Evolutionary conservation across 2,888 invertebrate genomes (phyloP), one percentile per base, ranked within the genome.

Genomic region (Lomographa bimaculata): DNA sequence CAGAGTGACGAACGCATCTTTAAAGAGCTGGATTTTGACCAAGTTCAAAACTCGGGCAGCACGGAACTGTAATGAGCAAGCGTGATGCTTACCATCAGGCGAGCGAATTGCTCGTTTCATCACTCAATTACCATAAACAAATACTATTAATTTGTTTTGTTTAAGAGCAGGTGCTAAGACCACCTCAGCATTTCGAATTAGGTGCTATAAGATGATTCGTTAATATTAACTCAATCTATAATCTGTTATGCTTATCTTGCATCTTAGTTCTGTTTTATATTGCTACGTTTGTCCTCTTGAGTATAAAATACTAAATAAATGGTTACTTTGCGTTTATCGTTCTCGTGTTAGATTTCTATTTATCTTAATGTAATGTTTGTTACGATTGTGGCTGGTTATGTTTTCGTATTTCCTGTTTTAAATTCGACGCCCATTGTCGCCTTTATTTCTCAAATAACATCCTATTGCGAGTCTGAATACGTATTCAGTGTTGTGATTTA

Each of bases 191-290:
- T 35, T 42, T 43, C 7, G 8, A 32, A 27, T 43, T 32, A 33
- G 26, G 26, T 37, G 42, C 36, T 34, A 21, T 21, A 29, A 16
- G 30, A 43, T 43, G 36, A 43, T 17, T 32, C 27, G 23, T 23
- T 27, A n/a, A 27, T 37, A 43, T 37, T 34, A 41, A 35, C 26
- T 30, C 26, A n/a, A 12, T 35, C 14, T 10, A 30, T 23, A 42
- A 42, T 36, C 27, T 30, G 36, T 42, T 43, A 36, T 10, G 9
- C 18, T 26, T 42, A 43, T 37, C 36, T 26, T 9, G 16, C 37
- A 37, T 43, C 42, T 43, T n/a, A 32, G 16, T 42, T 41, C 29
- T 24, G 34, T 30, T 30, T 30, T 42, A 30, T 32, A 11, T 11
- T 24, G 12, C 21, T 30, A 30, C 34, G 27, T 28, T 33, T 24